phyloP scores from a whole-genome alignment of 2,888 invertebrate species.

The Macaria liturata region DNA sequence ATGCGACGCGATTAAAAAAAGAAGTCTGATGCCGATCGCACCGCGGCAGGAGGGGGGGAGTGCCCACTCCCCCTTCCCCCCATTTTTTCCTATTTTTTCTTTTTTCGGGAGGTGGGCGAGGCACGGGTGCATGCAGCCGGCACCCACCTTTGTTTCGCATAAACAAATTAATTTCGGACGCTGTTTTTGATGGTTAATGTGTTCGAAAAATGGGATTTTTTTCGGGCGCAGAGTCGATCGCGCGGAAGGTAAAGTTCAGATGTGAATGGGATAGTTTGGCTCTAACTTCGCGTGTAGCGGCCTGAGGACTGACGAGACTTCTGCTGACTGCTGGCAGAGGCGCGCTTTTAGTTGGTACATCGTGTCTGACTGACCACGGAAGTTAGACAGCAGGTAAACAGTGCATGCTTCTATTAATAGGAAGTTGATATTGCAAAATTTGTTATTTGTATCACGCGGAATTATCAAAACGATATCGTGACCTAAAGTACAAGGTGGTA shows the following conservation, averaged over 20 bases:
- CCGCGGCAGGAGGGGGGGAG: conserved; percentile 71
- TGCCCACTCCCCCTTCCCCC: conserved; percentile 48
- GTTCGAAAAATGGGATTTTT: conserved; percentile 67
- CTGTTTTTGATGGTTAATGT: conserved; percentile 81
- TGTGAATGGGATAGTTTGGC: conserved; percentile 25
- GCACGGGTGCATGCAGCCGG: conserved; percentile 79
- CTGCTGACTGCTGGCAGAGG: too few species aligned
- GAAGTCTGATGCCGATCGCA: conserved; percentile 82
- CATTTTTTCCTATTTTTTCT: conserved; percentile 70
- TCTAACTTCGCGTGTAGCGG: conserved; percentile 9
- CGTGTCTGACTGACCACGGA: too few species aligned
- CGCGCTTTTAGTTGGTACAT: too few species aligned
- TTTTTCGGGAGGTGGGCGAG: conserved; percentile 80
- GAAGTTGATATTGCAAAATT: too few species aligned
- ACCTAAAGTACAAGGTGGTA: too few species aligned
- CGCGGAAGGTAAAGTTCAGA: conserved; percentile 39
- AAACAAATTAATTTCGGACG: conserved; percentile 83
- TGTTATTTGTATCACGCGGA: too few species aligned
- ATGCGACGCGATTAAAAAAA: conserved; percentile 83
- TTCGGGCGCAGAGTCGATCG: conserved; percentile 38
- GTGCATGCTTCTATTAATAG: too few species aligned
- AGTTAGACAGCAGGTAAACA: too few species aligned
- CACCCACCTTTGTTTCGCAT: conserved; percentile 83
- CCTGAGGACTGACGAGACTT: conserved; percentile 3
- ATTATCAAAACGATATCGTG: too few species aligned